Base-by-base conservation (phyloP, 2,888 invertebrate genomes). In the Troides aeacus region DNA sequence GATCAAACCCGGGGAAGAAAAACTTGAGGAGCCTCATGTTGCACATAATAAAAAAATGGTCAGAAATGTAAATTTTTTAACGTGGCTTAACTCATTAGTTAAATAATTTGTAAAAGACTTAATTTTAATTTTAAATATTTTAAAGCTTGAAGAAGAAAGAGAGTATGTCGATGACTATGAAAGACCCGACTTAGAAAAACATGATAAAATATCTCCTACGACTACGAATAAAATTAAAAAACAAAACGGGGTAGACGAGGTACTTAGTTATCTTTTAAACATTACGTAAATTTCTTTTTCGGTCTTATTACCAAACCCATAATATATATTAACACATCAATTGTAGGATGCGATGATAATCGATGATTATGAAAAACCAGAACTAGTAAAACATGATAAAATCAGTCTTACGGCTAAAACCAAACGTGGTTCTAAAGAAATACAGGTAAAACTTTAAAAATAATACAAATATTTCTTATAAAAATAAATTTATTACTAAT, bases 331-430 rank as follows among this genome's bases (percentile, higher is more conserved):
- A 63, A 63, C 18, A 21, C 23, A 42, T 10, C 63, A 73, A 72
- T 72, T 84, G 74, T 86, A 91, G 91, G 86, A 79, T 72, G 81
- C 92, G 64, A 94, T 94, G 73, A 89, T 94, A 53, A 85, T 94
- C 74, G 95, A 95, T 56, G 96, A 96, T 87, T 96, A 96, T 79
- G 95, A 96, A 80, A 94, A 95, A 76, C 94, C 96, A 0, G 94
- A 94, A 75, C 89, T 96, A 66, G 96, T 96, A 82, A 94, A 94
- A 84, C 95, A 94, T 76, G 94, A 95, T 85, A 94, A 94, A 77
- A 72, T 87, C 69, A 81, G 86, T 74, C 89, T 90, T 57, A 86
- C 88, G 72, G 86, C 88, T 69, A 92, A 90, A 79, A 88, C 89
- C 66, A 92, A 92, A 80, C 86, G 84, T 75, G 84, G 85, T 77